Evolutionary conservation across 2,888 invertebrate species (phyloP), one percentile per base, ranked within the genome.

Genomic region (Pseudococcus jackbeardsleyi): DNA sequence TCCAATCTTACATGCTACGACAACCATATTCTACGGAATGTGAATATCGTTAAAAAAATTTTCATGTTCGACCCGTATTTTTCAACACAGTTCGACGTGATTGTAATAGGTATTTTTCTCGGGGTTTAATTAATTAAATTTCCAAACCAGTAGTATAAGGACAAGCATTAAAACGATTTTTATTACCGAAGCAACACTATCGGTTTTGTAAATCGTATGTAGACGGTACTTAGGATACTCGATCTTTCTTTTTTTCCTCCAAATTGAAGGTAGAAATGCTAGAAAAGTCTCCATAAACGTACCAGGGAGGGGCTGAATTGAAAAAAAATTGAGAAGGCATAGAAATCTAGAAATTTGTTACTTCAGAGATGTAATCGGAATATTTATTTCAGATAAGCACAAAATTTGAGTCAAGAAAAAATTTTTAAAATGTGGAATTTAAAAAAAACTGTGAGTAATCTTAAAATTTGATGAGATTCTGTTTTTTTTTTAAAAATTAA

Each of bases 21-120:
- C 72, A 72, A 72, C 72, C 72, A 72, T 72, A 72, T 72, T 72
- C 72, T 72, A 17, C 72, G 72, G 72, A 72, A 72, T 72, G 72
- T 72, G 72, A 72, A 72, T 26, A 68, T 72, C 72, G 72, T 72
- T 72, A 72, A 72, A 72, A 72, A 39, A 39, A 39, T 17, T 72
- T 72, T 33, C 72, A 33, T 72, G 72, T 72, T 72, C 72, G 72
- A 72, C 72, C 72, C 72, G 72, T 72, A 72, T 72, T 72, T 72
- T 72, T 17, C 19, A 64, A 64, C 64, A 72, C 72, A 72, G 15
- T 72, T 72, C 39, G 26, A 68, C 42, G 26, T 72, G 68, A 68
- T 68, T 68, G 68, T 68, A 26, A 26, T 19, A 68, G 68, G 22
- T 72, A 12, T 17, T 33, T 33, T 33, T 72, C 9, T 72, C 33